phyloP scores from a whole-genome alignment of 2,888 invertebrate species.

The Crocallis elinguaria region DNA sequence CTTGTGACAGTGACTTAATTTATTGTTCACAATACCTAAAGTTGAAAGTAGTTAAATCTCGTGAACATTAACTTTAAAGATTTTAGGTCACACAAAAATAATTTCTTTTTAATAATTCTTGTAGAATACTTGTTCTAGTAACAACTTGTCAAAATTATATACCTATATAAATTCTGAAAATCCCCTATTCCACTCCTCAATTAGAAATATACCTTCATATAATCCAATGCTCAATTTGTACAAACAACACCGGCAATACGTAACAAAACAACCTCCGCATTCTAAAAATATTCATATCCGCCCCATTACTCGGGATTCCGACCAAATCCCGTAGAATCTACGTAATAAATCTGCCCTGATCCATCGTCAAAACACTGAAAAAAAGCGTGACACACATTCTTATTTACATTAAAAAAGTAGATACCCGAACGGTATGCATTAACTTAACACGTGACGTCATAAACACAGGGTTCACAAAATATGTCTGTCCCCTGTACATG shows the following conservation, averaged over 20 bases:
- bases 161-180: no score
- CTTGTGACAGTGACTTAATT: no score
- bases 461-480: constrained; percentile 65
- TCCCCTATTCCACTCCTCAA: neutral
- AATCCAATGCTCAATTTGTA: constrained; percentile 23
- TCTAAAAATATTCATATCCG: constrained; percentile 33
- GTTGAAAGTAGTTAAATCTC: no score
- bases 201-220: neutral
- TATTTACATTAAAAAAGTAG: constrained; percentile 49
- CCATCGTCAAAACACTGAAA: constrained; percentile 27
- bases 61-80: no score
- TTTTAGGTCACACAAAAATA: no score
- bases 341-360: constrained; percentile 33
- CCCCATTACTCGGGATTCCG: constrained; percentile 32
- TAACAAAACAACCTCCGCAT: constrained; percentile 19
- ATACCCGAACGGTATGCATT: constrained; percentile 44
- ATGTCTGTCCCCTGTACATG: constrained; percentile 54
- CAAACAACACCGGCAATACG: constrained; percentile 12
- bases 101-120: no score
- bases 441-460: constrained; percentile 73
- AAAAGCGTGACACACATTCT: constrained; percentile 37
- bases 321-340: constrained; percentile 30
- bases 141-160: no score
- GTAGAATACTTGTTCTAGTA: no score
- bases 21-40: no score